Evolutionary conservation across 2,888 invertebrate genomes (phyloP), one percentile per base, ranked within the genome.

Genomic region (Drosophila mimica): DNA sequence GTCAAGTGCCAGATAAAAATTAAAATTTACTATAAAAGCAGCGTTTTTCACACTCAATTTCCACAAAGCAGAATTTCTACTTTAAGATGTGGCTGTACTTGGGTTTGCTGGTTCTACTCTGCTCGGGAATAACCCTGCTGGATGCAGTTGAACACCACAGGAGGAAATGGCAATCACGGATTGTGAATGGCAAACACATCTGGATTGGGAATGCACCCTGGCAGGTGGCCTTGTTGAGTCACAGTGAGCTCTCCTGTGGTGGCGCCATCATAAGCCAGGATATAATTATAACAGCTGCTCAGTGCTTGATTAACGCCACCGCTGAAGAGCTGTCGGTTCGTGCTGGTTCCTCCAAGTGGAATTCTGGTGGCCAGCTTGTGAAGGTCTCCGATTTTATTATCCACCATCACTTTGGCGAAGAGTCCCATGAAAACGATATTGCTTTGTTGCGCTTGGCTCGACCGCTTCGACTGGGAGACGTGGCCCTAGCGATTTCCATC

Each of bases 271-370:
- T 15, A 11, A 31, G n/a, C 13, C 17, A 30, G 4, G 25, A 57
- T n/a, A 34, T 67, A n/a, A 54, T 70, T 13, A n/a, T 70, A 20
- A 66, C 69, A 8, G 67, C 69, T 28, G 69, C 67, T 13, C 52
- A 59, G 1, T 70, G 69, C 13, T 13, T 70, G 33, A 8, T 5
- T 2, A 7, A 40, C 6, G 2, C 9, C 0, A 20, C 25, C 8
- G 48, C 15, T 3, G 25, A 20, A 8, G 9, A 66, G 46, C 15
- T 70, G 11, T 40, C 51, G 17, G 67, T 70, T 3, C 69, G 69
- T 1, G 69, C 67, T 4, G 67, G 69, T 5, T 66, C 69, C 28
- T 2, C 31, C 5, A 17, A 28, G 5, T 58, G 58, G 67, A n/a
- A 66, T 15, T 38, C 20, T 13, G 69, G 67, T 20, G 69, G 69